Evolutionary conservation across 2,113 vertebrate species (phyloP), one percentile per base, ranked within the genome.

Genomic region (Scatophagus argus): DNA sequence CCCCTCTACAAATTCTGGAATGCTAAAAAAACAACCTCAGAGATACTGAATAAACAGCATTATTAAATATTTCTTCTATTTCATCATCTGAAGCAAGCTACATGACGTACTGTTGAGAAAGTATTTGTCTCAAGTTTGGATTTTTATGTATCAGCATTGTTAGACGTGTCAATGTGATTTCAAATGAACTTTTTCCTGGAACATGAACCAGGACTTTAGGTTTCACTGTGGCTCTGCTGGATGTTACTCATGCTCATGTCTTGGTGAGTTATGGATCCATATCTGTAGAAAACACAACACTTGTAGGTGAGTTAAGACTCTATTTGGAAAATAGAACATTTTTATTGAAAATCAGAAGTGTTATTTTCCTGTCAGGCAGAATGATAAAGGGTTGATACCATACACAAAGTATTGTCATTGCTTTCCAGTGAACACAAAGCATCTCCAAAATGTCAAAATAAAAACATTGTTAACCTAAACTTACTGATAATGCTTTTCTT

Each of bases 401-500:
- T 14, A 13, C 12, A 34, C 5, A 4, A 21, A 13, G 1, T 41
- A 19, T 29, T 39, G 13, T 16, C 1, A 34, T n/a, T 36, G 25
- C 31, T 61, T 43, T 46, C 4, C 58, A 56, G 13, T 32, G 14
- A 54, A 64, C 54, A 54, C 17, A 25, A 56, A 32, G 12, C 19
- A 23, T 47, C 21, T 52, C 27, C 19, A 43, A 54, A 54, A 46
- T 52, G 4, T 63, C 29, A 52, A 60, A 64, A 70, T 34, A 69
- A 44, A 49, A 36, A 29, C 21, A 51, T 17, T 34, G 23, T 58
- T 52, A 17, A 34, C 60, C 60, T 43, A 60, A 72, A 13, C n/a
- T 82, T 49, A 34, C n/a, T 68, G 41, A 23, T 25, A 47, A 64
- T 49, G 49, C 51, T 68, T 68, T 80, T 82, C 23, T n/a, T 70